Evolutionary conservation across 2,797 vertebrate species (phyloP), one percentile per base, ranked within the genome.

Genomic region (Pipistrellus pygmaeus): DNA sequence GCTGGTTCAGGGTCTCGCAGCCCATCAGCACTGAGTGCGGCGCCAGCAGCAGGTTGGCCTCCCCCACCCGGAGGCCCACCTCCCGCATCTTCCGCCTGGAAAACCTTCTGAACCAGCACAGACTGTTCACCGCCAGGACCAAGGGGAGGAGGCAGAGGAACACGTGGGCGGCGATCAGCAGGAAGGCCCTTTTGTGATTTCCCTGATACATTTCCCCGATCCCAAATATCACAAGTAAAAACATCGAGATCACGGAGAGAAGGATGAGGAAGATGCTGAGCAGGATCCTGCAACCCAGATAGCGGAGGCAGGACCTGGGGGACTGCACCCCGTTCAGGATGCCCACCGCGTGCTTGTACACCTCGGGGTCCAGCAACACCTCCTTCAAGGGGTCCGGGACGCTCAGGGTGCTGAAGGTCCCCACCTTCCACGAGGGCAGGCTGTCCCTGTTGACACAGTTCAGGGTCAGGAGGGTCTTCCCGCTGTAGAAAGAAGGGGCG

Each of bases 391-490:
- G 92, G 93, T 94, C 92, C 15, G 97, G 97, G 14, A 92, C 30
- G 13, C 9, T 41, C 94, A 96, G 97, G 30, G 98, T 96, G 83
- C 97, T 98, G 95, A 98, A 98, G 15, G 48, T 88, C 20, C 97
- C 98, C 60, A 68, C 94, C 32, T 96, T 92, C 96, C 96, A 98
- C 5, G 69, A 92, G 23, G 92, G 17, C 81, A 98, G 86, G 8
- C 4, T 55, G 35, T 98, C 97, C 60, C 60, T 77, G 75, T 98
- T 98, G 77, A 97, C 87, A 18, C 98, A 96, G 55, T 62, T 82
- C 83, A 98, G 69, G 10, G 97, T 94, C 85, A 97, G 95, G 71
- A 98, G 97, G 51, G 88, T 88, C 82, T 98, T 98, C 44, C 98
- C 98, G 0, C 97, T 98, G 96, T 98, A 98, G 83, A 98, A 92